Evolutionary conservation across 1,140 invertebrate species (phyloP).

Genomic region (Eurosta solidaginis): DNA sequence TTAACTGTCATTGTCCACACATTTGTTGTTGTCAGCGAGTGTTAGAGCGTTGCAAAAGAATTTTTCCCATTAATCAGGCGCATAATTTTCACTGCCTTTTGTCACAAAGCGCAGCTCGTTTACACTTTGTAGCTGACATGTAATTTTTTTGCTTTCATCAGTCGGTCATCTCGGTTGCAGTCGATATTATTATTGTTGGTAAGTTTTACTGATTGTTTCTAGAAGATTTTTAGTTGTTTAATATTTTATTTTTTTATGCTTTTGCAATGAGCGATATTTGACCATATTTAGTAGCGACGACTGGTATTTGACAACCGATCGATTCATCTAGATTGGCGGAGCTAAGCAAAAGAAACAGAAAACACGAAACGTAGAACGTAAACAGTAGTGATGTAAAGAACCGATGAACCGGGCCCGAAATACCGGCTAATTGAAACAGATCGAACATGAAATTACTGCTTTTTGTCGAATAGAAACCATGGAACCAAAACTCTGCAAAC

Average conservation of each 20-base stretch:
- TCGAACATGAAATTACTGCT: too few species aligned
- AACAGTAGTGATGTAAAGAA: background rate
- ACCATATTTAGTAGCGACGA: constrained; percentile 26
- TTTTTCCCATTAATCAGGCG: constrained; percentile 25
- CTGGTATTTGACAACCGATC: constrained; percentile 29
- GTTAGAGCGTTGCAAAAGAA: constrained; percentile 24
- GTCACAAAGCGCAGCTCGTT: background rate
- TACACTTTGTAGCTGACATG: background rate
- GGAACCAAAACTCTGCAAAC: too few species aligned
- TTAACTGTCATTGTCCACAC: constrained; percentile 24
- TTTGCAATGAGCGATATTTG: constrained; percentile 24
- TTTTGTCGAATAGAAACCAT: too few species aligned
- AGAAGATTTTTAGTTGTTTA: constrained; percentile 18
- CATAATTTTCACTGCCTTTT: constrained; percentile 13
- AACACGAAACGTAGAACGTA: background rate
- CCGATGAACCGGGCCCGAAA: background rate
- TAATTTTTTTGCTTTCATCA: background rate
- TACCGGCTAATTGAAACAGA: background rate
- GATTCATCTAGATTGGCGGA: constrained; percentile 27
- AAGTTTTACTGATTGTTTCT: background rate
- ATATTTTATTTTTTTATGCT: constrained; percentile 9
- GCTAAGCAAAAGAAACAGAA: background rate
- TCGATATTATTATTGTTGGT: too few species aligned
- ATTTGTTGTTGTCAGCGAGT: constrained; percentile 25
- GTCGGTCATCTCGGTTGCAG: too few species aligned